A percentile compares a stretch with the other conserved stretches of the same genome.
Conservation (phyloP, 2,797 vertebrate species). For the Sciurus carolinensis region DNA sequence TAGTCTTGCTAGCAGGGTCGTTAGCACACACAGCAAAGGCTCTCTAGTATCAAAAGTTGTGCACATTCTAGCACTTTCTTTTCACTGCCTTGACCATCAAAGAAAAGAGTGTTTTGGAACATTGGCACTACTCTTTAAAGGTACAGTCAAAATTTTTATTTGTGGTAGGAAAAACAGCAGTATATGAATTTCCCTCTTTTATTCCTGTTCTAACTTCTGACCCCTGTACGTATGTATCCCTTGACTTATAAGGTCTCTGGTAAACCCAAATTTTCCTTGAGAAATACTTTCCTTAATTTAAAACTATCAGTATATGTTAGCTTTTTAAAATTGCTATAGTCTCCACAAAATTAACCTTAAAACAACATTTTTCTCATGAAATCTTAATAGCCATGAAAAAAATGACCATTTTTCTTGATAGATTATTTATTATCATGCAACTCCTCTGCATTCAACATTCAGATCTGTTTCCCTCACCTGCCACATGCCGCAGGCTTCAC, state of each 20-base stretch:
- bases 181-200: constrained; percentile 23
- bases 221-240: background rate
- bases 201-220: background rate
- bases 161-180: background rate
- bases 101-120: background rate
- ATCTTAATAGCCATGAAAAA: constrained; percentile 46
- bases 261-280: constrained; percentile 27
- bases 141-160: background rate
- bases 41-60: background rate
- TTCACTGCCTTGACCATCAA: background rate
- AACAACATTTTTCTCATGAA: constrained; percentile 1
- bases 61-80: background rate
- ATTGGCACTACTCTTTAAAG: background rate
- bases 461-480: background rate
- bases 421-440: background rate
- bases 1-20: background rate
- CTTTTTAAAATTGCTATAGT: background rate
- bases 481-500: background rate
- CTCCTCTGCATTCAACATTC: background rate
- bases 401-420: background rate
- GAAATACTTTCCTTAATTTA: background rate
- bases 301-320: background rate
- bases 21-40: background rate
- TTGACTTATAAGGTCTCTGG: background rate
- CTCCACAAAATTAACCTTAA: constrained; percentile 5